Base-by-base conservation (phyloP, 2,888 invertebrate genomes). In the Nowickia ferox region DNA sequence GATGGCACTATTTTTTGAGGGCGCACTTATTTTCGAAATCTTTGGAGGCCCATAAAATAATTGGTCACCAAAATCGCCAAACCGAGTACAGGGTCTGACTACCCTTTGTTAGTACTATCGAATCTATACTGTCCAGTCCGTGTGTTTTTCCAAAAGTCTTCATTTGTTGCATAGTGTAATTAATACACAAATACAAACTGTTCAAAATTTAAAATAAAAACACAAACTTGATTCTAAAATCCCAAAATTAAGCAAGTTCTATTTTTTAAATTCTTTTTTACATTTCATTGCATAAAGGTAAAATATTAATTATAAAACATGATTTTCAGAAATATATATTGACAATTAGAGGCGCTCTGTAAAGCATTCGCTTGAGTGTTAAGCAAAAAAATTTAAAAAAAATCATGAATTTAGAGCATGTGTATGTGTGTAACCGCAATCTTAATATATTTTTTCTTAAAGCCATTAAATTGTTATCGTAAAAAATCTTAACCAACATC, bases 291-390 rank as follows among this genome's bases (percentile, higher is more conserved):
- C 75, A 42, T 44, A 59, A 19, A 72, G 68, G 59, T n/a, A 63
- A 75, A 81, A 78, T 79, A 85, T 82, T 85, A 88, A 88, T 88
- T 88, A 88, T 87, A 87, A 77, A 85, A 86, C 83, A 87, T 88
- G 88, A 88, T 78, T 84, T 78, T 88, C 77, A 72, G 83, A 85
- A 88, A 85, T 80, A 63, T 80, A 63, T 59, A 76, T 71, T 79
- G 71, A 77, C 80, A 84, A 84, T 84, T 84, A 61, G 81, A 81
- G 77, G 72, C 81, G 63, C 79, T 68, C 69, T 63, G 57, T 44
- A 80, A 46, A 30, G 19, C 46, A 44, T 55, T 42, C 30, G 38
- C 30, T 51, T 68, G 38, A 66, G 66, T 40, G 46, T 11, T 51
- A 38, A 66, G 61, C 57, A 17, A 78, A 74, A 44, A 46, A 46